These are phyloP conservation scores for Microtus pennsylvanicus DNA, from an alignment of 2,113 vertebrate species.

Conservation along the genomic window DNA sequence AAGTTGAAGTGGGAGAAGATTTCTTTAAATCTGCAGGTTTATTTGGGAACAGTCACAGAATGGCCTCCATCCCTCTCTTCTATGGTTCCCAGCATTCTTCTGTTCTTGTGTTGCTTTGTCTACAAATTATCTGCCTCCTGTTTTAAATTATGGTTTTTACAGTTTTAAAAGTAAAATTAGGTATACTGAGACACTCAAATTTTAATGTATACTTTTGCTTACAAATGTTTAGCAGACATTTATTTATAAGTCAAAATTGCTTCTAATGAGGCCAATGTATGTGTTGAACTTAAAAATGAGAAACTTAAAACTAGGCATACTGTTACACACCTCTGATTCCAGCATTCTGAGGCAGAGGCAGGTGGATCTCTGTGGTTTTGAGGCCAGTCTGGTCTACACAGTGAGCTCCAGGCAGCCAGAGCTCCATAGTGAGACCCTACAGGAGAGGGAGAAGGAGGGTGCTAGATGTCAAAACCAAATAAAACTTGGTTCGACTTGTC, in stretches of 20 bases:
- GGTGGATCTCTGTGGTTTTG: background rate
- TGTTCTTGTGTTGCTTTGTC: background rate
- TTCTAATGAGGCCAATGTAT: background rate
- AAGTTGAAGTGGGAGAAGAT: background rate
- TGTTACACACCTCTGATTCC: background rate
- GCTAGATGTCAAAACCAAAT: background rate
- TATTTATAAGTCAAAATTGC: conserved; percentile 27
- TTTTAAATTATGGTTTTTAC: background rate
- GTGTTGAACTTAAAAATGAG: conserved; percentile 48
- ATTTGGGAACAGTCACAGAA: conserved; percentile 34
- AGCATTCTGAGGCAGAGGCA: background rate
- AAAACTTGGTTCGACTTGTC: background rate
- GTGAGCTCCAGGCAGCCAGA: background rate
- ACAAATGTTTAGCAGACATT: conserved; percentile 39
- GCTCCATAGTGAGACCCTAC: background rate
- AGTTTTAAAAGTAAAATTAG: conserved; percentile 50
- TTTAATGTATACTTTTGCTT: background rate
- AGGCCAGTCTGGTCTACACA: background rate
- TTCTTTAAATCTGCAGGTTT: background rate
- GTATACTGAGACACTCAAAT: conserved; percentile 8
- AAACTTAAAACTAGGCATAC: background rate
- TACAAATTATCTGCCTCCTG: background rate
- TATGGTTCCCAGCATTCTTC: background rate
- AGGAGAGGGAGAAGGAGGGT: background rate
- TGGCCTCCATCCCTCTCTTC: background rate